Base-by-base conservation (phyloP, 2,797 vertebrate species). In the Megalops cyprinoides region DNA sequence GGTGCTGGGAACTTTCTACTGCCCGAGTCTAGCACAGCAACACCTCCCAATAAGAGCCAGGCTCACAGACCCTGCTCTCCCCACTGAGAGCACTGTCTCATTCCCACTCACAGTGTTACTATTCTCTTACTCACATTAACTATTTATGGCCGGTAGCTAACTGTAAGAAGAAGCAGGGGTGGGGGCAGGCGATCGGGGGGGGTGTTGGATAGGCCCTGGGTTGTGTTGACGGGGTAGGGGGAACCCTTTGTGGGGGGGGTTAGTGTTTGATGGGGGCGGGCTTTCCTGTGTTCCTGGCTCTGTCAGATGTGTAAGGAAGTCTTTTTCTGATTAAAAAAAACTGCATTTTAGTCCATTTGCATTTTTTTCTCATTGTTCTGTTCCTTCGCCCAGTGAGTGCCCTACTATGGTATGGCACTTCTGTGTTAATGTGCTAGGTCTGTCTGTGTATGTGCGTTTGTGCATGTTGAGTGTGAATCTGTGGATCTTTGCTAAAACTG, bases 111-210 rank as follows among this genome's bases (percentile, higher is more conserved):
- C 51, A 39, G 48, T 46, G 25, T 55, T 76, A 53, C 25, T n/a
- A n/a, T n/a, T n/a, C n/a, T n/a, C n/a, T n/a, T n/a, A n/a, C n/a
- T n/a, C n/a, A 53, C 48, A 51, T 76, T 76, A 76, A 76, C 74
- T 76, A 76, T 76, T 76, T 76, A 76, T 76, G 51, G 74, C 48
- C 53, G 73, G 73, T 75, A 75, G n/a, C n/a, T n/a, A n/a, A n/a
- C 65, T 69, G 65, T 69, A 44, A 34, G 34, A 39, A 69, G 34
- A 4, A 48, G 10, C 18, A 18, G 12, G 9, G 51, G 12, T 2
- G 12, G 51, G 51, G 51, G 51, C 9, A 7, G n/a, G n/a, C n/a
- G n/a, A n/a, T n/a, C 39, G 23, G 65, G 10, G 37, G 20, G 39
- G 37, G 23, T 34, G n/a, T 15, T 18, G n/a, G 37, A 69, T 34